Evolutionary conservation across 1,140 invertebrate genomes (phyloP).

Genomic region (Psix sp.): DNA sequence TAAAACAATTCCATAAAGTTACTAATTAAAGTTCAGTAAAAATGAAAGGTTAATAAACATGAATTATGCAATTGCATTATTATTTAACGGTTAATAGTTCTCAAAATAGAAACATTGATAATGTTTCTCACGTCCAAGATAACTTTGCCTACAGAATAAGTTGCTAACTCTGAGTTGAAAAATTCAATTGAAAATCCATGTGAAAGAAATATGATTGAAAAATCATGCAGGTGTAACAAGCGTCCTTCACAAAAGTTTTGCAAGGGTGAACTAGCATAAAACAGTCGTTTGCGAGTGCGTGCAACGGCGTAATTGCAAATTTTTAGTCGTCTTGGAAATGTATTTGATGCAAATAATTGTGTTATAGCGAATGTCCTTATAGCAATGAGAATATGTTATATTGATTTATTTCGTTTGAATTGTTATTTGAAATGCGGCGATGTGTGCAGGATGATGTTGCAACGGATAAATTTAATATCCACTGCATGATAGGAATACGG

Average conservation of each 20-base stretch:
- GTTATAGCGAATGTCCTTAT: constrained; percentile 5
- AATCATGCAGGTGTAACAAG: too few species aligned
- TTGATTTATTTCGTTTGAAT: constrained; percentile 20
- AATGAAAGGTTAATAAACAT: too few species aligned
- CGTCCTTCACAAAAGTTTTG: constrained; percentile 8
- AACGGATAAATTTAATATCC: constrained; percentile 42
- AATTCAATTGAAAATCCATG: too few species aligned
- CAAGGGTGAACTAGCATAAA: constrained; percentile 20
- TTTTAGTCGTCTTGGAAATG: constrained; percentile 8
- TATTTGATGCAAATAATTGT: constrained; percentile 27
- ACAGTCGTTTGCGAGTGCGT: constrained; percentile 1
- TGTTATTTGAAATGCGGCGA: constrained; percentile 18
- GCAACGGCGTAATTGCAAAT: constrained; percentile 30
- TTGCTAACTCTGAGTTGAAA: too few species aligned
- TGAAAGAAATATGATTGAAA: too few species aligned
- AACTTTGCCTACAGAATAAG: too few species aligned
- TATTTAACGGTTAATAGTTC: too few species aligned
- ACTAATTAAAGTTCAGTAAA: too few species aligned
- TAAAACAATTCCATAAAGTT: too few species aligned
- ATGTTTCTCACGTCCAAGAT: too few species aligned
- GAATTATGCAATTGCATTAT: too few species aligned
- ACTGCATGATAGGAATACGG: constrained; percentile 20
- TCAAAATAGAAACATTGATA: too few species aligned
- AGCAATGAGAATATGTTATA: constrained; percentile 21
- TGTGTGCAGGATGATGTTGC: constrained; percentile 29